A percentile compares a stretch with the other conserved stretches of the same genome.
phyloP scores from a whole-genome alignment of 2,797 vertebrate genomes.

The Cryptoprocta ferox region DNA sequence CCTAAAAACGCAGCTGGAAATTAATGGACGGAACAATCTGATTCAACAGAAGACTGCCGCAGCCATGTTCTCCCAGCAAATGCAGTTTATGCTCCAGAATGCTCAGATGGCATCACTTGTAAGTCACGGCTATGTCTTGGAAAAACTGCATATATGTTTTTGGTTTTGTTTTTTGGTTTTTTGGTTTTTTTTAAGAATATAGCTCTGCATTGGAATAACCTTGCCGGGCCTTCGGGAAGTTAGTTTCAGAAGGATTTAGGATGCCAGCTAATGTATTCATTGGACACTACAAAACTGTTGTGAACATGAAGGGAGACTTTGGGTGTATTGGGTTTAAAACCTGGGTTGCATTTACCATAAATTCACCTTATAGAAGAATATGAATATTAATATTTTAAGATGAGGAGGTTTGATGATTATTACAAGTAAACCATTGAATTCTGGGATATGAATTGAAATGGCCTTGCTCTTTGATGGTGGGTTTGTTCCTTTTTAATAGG shows the following conservation, averaged over 20 bases:
- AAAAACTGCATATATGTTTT: not conserved
- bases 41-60: conserved; percentile 98
- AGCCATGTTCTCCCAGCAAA: conserved; percentile 98
- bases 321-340: conserved; percentile 24
- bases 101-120: conserved; percentile 96
- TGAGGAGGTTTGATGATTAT: not conserved
- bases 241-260: conserved; percentile 14
- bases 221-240: not conserved
- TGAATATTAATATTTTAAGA: conserved; percentile 35
- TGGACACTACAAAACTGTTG: not conserved
- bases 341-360: conserved; percentile 9
- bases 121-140: conserved; percentile 83
- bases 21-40: conserved; percentile 98
- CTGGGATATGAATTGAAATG: conserved; percentile 23
- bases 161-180: not conserved
- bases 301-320: not conserved
- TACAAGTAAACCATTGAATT: conserved; percentile 31
- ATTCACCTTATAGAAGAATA: conserved; percentile 7
- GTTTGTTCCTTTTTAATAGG: conserved; percentile 35
- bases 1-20: conserved; percentile 98
- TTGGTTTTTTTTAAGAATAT: not conserved
- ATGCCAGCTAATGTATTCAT: not conserved
- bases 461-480: not conserved
- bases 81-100: conserved; percentile 98
- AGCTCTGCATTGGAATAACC: conserved; percentile 11